Percentiles rank a stretch among this genome's conserved stretches.
phyloP scores from a whole-genome alignment of 2,797 vertebrate genomes.

The Lacerta bilineata region DNA sequence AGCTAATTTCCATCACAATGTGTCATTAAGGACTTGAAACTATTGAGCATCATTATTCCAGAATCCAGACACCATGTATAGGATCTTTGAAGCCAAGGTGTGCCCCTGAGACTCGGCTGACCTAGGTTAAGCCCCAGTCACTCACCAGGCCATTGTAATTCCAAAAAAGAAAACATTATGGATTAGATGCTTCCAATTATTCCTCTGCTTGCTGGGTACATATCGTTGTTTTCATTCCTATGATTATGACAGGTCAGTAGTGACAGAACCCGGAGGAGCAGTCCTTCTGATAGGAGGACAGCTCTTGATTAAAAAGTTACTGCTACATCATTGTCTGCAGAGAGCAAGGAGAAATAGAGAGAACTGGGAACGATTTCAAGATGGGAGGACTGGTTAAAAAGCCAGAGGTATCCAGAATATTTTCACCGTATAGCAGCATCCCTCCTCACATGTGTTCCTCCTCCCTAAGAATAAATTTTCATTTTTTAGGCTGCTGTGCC shows the following conservation, averaged over 20 bases:
- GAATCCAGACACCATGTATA: not conserved
- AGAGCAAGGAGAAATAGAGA: not conserved
- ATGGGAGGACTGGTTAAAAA: slow-evolving; percentile 20
- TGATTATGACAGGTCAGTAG: not conserved
- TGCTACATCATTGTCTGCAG: not conserved
- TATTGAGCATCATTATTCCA: not conserved
- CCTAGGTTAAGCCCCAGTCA: slow-evolving; percentile 10
- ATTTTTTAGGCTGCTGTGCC: not conserved
- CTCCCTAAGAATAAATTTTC: not conserved
- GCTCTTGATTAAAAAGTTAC: slow-evolving; percentile 13
- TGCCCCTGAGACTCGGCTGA: slow-evolving; percentile 6
- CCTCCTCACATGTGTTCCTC: not conserved
- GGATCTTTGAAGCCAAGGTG: not conserved
- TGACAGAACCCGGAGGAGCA: slow-evolving; percentile 8
- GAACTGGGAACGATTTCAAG: not conserved
- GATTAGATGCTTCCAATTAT: not conserved
- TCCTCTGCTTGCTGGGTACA: not conserved
- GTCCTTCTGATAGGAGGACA: not conserved
- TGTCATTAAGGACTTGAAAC: not conserved
- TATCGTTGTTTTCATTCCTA: slow-evolving; percentile 15
- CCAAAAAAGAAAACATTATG: slow-evolving; percentile 18
- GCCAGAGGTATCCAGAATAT: not conserved
- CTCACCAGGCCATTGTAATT: slow-evolving; percentile 22
- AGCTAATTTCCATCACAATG: not conserved
- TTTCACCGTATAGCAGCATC: slow-evolving; percentile 9